Evolutionary conservation across 2,888 invertebrate species (phyloP).

Genomic region (Drosophila buzzatii): DNA sequence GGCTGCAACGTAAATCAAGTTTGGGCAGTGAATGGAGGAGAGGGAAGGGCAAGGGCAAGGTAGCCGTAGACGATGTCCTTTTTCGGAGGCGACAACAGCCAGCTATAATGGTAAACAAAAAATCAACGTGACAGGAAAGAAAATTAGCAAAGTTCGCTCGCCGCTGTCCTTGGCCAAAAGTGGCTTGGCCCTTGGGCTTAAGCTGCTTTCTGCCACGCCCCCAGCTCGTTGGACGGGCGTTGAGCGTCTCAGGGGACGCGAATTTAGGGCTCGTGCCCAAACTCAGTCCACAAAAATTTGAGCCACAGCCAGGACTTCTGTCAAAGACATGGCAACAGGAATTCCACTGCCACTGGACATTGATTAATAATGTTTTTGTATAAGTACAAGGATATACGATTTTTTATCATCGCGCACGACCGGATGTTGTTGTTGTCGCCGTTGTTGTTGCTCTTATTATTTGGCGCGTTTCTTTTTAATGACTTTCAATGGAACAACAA

Average conservation of each 20-base stretch:
- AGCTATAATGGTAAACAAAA: slow-evolving; percentile 80
- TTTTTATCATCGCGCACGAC: slow-evolving; percentile 68
- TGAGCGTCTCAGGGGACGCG: slow-evolving; percentile 58
- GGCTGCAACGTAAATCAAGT: slow-evolving; percentile 76
- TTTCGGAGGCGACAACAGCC: slow-evolving; percentile 73
- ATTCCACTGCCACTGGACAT: slow-evolving; percentile 69
- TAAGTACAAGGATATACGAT: slow-evolving; percentile 49
- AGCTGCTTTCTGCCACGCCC: slow-evolving; percentile 68
- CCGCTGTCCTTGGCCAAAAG: slow-evolving; percentile 58
- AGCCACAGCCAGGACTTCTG: slow-evolving; percentile 51
- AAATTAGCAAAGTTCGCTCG: slow-evolving; percentile 77
- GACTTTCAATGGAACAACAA: slow-evolving; percentile 36
- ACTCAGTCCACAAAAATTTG: slow-evolving; percentile 24
- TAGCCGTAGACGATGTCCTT: slow-evolving; percentile 17
- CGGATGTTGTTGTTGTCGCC: slow-evolving; percentile 26
- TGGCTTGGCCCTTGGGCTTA: slow-evolving; percentile 61
- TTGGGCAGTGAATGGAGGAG: slow-evolving; percentile 16
- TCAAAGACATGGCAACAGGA: slow-evolving; percentile 67
- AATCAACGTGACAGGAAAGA: slow-evolving; percentile 82
- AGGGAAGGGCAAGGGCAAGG: background rate
- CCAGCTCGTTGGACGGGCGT: slow-evolving; percentile 21
- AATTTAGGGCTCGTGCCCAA: slow-evolving; percentile 45
- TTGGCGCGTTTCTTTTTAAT: slow-evolving; percentile 64
- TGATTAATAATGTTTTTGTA: slow-evolving; percentile 81
- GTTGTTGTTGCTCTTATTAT: slow-evolving; percentile 40